Base-by-base conservation (phyloP, 2,888 invertebrate species). In the Camptogramma bilineatum region DNA sequence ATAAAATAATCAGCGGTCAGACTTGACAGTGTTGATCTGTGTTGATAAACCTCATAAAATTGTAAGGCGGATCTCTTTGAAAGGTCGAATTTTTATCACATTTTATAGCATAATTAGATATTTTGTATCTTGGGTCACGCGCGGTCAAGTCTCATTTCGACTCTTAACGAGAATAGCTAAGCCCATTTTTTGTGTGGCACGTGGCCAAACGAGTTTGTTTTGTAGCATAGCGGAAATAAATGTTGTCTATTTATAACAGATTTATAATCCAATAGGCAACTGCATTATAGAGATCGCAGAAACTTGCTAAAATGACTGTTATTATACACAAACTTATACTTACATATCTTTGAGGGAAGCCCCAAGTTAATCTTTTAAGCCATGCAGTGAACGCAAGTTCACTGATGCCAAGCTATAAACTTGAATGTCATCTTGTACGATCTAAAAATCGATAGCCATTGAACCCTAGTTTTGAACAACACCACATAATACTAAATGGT, bases 91-190 rank as follows among this genome's bases (percentile, higher is more conserved):
- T 34, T 57, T 50, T 21, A 50, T 5, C 13, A 47, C 42, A 54
- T n/a, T 42, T 17, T 18, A 60, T 10, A 51, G 18, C 17, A 17
- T 31, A 47, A 56, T 47, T 39, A 62, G 62, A 62, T 63, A 47
- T 44, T 34, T 47, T 0, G 16, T 63, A 57, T 57, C 57, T 39
- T 18, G 42, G 62, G 62, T 57, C 52, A 42, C 28, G 16, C 18
- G 16, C 52, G 52, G 62, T 57, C 62, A 57, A 55, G 31, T 46
- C 16, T 17, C 9, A 58, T 34, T 28, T 34, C 47, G 46, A 21
- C 19, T 13, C 3, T 19, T 8, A n/a, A 10, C 17, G 19, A 47
- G 18, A 48, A 51, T 44, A 44, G 44, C 44, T 44, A 19, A 42
- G 16, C 24, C 18, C 18, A 16, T 53, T 17, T 44, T 44, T 18